A percentile compares a stretch with the other conserved stretches of the same genome.
Evolutionary conservation across 2,888 invertebrate genomes (phyloP).

Genomic region (Myathropa florea): DNA sequence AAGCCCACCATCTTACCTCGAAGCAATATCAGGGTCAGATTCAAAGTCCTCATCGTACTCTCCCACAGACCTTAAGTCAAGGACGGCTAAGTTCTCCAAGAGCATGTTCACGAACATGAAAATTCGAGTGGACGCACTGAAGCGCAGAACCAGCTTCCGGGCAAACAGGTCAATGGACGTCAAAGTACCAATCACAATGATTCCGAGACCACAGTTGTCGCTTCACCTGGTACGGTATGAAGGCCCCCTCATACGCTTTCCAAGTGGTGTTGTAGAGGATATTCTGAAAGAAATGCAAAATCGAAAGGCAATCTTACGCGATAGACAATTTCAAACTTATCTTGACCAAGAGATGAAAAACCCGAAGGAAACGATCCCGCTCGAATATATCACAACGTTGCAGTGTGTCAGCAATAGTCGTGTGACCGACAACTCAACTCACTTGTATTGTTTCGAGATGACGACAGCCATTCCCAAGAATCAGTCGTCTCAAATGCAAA

Average conservation of each 20-base stretch:
- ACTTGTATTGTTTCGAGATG: constrained; percentile 80
- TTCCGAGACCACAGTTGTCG: constrained; percentile 79
- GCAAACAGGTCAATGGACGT: constrained; percentile 74
- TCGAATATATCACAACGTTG: constrained; percentile 82
- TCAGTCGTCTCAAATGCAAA: constrained; percentile 70
- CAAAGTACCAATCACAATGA: constrained; percentile 78
- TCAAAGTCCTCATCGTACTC: constrained; percentile 42
- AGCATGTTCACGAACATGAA: constrained; percentile 78
- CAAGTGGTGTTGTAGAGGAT: constrained; percentile 85
- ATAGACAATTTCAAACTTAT: constrained; percentile 88
- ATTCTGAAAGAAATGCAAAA: constrained; percentile 88
- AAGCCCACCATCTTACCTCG: constrained; percentile 79
- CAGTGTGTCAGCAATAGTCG: constrained; percentile 80
- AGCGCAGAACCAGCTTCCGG: constrained; percentile 78
- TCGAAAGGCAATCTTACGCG: constrained; percentile 87
- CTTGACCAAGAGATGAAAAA: constrained; percentile 86
- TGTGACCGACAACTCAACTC: constrained; percentile 80
- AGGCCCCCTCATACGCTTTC: constrained; percentile 79
- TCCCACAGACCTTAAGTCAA: constrained; percentile 70
- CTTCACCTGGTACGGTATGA: constrained; percentile 78
- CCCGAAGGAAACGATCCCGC: constrained; percentile 86
- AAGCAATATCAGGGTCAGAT: constrained; percentile 76
- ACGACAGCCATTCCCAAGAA: constrained; percentile 79
- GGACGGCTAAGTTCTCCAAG: constrained; percentile 76
- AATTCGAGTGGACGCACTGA: constrained; percentile 78